These are phyloP conservation scores for Nyctibius grandis DNA, from an alignment of 2,797 vertebrate species.

Conservation along the genomic window DNA sequence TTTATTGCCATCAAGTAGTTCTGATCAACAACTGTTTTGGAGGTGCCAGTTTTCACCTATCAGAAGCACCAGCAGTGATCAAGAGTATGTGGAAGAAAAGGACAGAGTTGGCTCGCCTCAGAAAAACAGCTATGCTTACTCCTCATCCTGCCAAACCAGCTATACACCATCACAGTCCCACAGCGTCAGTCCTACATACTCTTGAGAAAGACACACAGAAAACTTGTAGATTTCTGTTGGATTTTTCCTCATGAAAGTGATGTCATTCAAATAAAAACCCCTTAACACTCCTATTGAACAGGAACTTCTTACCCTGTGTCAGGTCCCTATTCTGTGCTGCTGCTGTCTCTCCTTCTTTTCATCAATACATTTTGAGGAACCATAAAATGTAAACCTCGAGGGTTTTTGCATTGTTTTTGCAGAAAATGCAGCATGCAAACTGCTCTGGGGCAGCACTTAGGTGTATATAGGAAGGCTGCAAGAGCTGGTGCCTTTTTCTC, in stretches of 20 bases:
- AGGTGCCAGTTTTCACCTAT: not conserved
- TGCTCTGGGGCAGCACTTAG: not conserved
- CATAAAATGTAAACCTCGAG: not conserved
- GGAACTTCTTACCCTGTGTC: not conserved
- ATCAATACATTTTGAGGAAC: not conserved
- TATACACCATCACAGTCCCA: not conserved
- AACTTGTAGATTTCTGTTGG: not conserved
- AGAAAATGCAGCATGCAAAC: not conserved
- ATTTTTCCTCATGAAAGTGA: not conserved
- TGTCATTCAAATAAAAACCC: not conserved
- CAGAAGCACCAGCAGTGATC: not conserved
- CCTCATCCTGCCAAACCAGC: not conserved
- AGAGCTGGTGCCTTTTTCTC: not conserved
- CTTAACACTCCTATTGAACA: not conserved
- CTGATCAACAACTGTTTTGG: not conserved
- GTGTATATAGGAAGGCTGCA: not conserved
- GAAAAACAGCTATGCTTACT: not conserved
- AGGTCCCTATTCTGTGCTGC: not conserved
- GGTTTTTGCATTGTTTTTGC: not conserved
- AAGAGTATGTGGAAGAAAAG: not conserved
- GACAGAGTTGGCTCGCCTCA: not conserved
- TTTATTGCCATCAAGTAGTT: not conserved
- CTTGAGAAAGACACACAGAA: not conserved
- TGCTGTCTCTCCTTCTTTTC: not conserved
- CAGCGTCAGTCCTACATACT: rapidly evolving